Evolutionary conservation across 1,140 invertebrate species (phyloP).

Genomic region (Drosophila parvula): DNA sequence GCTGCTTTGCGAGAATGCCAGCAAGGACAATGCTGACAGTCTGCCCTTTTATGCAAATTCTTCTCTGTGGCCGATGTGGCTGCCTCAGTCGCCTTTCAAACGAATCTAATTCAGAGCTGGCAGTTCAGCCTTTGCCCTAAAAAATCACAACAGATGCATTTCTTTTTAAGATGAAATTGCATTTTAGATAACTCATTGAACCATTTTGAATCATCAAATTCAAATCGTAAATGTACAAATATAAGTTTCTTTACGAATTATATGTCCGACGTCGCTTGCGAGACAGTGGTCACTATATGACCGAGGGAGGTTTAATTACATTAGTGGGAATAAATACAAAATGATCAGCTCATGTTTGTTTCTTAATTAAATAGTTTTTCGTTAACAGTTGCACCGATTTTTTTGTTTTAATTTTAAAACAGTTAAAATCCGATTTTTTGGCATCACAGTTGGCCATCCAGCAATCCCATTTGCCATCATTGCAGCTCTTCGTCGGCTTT

Average conservation of each 20-base stretch:
- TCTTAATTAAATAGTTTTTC: neutral
- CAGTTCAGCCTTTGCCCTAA: neutral
- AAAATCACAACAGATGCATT: neutral
- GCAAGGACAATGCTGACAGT: conserved; percentile 58
- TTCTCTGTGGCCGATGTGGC: conserved; percentile 55
- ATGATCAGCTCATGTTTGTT: too few species aligned
- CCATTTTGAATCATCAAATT: too few species aligned
- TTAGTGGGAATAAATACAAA: too few species aligned
- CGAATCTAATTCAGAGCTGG: neutral
- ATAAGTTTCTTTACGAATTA: too few species aligned
- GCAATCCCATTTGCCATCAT: neutral
- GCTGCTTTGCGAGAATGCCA: conserved; percentile 14
- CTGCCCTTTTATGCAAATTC: conserved; percentile 67
- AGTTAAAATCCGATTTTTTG: neutral
- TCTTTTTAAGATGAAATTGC: neutral
- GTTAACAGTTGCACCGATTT: too few species aligned
- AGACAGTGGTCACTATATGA: too few species aligned
- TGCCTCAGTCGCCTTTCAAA: conserved; percentile 37
- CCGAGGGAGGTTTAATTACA: too few species aligned
- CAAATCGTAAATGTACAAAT: too few species aligned
- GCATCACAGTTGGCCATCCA: neutral
- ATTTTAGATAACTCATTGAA: too few species aligned
- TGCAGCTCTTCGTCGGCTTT: conserved; percentile 12
- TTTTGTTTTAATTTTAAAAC: neutral
- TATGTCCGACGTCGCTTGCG: too few species aligned